Evolutionary conservation across 1,140 invertebrate genomes (phyloP).

Genomic region (Pollicipes pollicipes): DNA sequence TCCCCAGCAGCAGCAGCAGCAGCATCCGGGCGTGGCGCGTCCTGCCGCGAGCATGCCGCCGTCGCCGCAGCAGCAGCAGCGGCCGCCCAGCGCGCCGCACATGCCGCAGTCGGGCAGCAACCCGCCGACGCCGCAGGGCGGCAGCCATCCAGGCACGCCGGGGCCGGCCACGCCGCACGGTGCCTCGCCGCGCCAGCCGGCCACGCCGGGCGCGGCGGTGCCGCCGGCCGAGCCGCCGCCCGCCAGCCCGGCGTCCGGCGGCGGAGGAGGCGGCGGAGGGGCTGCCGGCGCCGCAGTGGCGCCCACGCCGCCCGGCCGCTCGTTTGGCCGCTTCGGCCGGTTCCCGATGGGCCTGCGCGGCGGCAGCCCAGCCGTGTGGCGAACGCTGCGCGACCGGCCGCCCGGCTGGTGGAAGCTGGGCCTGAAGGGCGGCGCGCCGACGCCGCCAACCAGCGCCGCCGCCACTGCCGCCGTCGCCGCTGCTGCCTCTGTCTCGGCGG

Average conservation of each 20-base stretch:
- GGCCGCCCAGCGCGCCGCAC: conserved; percentile 13
- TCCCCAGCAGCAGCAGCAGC: conserved; percentile 20
- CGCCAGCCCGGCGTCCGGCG: background rate
- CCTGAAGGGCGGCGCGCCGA: background rate
- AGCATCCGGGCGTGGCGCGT: too few species aligned
- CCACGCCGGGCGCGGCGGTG: background rate
- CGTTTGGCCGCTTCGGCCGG: background rate
- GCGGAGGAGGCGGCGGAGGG: background rate
- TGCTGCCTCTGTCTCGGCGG: background rate
- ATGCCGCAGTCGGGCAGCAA: conserved; percentile 19
- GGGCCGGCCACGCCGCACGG: background rate
- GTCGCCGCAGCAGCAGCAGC: conserved; percentile 15
- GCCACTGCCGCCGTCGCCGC: background rate
- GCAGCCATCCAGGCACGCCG: conserved; percentile 12
- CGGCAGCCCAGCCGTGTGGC: background rate
- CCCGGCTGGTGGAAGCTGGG: background rate
- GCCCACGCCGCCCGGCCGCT: background rate
- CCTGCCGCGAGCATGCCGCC: conserved; percentile 16
- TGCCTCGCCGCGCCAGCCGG: background rate
- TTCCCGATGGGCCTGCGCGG: conserved; percentile 2
- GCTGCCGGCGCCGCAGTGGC: background rate
- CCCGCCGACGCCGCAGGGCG: conserved; percentile 13
- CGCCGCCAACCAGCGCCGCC: too few species aligned
- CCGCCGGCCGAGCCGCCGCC: background rate
- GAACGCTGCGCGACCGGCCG: background rate